Evolutionary conservation across 2,797 vertebrate species (phyloP).

Genomic region (Paramormyrops hopkinsi): DNA sequence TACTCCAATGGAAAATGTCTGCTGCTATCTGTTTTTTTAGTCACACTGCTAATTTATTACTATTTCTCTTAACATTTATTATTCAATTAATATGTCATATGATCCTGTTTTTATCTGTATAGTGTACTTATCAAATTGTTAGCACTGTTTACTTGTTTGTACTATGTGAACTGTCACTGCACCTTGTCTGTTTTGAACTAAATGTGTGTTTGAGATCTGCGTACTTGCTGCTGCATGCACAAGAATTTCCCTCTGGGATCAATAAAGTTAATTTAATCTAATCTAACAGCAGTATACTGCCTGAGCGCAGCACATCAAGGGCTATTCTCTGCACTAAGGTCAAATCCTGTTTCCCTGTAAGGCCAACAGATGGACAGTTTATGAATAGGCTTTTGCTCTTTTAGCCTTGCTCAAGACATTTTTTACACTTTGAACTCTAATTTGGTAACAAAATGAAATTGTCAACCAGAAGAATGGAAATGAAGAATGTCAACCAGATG

Average conservation of each 20-base stretch:
- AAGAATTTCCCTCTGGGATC: background rate
- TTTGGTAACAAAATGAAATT: no score
- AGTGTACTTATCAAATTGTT: background rate
- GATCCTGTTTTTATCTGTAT: background rate
- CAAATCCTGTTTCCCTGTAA: background rate
- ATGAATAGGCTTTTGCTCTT: background rate
- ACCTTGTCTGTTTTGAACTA: background rate
- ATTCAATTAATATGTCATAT: background rate
- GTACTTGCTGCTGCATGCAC: background rate
- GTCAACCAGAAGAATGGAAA: no score
- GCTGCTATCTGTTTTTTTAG: background rate
- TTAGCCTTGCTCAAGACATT: background rate
- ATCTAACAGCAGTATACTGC: background rate
- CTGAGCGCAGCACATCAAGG: background rate
- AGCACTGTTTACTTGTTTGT: background rate
- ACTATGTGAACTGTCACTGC: background rate
- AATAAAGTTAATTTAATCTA: background rate
- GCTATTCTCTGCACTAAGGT: background rate
- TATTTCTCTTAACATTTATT: background rate
- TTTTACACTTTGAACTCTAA: background rate
- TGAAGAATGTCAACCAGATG: background rate
- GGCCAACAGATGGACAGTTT: background rate
- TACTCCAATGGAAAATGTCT: no score
- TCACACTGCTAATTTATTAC: background rate
- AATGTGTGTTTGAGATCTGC: background rate